Base-by-base conservation (phyloP, 1,140 invertebrate genomes). In the Drosophila persimilis region DNA sequence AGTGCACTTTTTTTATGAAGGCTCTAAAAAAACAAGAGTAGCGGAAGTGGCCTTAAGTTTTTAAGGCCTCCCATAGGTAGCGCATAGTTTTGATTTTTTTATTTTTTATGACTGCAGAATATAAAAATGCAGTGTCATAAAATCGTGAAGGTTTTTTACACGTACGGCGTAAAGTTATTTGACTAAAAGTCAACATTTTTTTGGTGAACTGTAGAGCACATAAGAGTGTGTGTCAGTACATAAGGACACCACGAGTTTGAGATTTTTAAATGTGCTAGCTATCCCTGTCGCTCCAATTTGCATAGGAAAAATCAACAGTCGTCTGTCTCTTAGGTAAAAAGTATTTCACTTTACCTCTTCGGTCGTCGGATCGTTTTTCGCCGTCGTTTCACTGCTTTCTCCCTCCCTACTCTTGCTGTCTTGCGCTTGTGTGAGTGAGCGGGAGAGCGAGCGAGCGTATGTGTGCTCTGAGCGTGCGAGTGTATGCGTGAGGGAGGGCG, bases 1-100 rank as follows among this genome's bases (percentile, higher is more conserved):
- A 67, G 55, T 62, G 31, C 50, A 41, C 45, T 72, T 81, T 81
- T 79, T 79, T 88, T 88, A 81, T 86, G 70, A 78, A 81, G 78
- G 62, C 43, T 61, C 73, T 75, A 77, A 85, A 78, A 84, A 81
- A 66, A 48, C 43, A 54, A 35, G 31, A 56, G 53, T 39, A 35
- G 17, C 77, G 78, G 81, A 86, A 78, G 81, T 86, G 56, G 73
- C 20, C 43, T 47, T 51, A 54, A 67, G 64, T 67, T 74, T 86
- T 77, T 71, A 65, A 78, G 57, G 54, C 31, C 41, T 48, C 44
- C 39, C 17, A 59, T 65, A 77, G 69, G 47, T 77, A 83, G 56
- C 39, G 22, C 47, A 56, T 73, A 62, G 67, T 63, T 77, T 63
- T 44, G 44, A 59, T 65, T 78, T 70, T 70, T 67, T 57, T 46